Evolutionary conservation across 2,888 invertebrate species (phyloP).

Genomic region (Dorcus hopei): DNA sequence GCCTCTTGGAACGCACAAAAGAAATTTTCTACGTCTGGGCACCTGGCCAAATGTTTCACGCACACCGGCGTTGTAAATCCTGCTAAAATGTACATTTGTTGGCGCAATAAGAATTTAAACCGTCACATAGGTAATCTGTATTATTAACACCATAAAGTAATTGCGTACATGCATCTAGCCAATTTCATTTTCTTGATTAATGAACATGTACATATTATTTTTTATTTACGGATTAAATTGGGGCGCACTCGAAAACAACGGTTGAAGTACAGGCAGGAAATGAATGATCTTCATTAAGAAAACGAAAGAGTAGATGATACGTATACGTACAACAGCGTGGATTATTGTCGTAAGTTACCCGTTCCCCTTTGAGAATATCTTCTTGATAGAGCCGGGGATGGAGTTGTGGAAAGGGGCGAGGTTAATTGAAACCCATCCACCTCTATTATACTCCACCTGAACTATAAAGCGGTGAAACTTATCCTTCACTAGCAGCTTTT

Average conservation of each 20-base stretch:
- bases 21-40: conserved; percentile 2
- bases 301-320: conserved; percentile 6
- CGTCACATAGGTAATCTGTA: conserved; percentile 18
- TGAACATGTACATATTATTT: neutral
- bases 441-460: conserved; percentile 47
- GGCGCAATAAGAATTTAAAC: conserved; percentile 9
- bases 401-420: conserved; percentile 34
- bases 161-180: conserved; percentile 9
- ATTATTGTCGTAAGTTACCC: conserved; percentile 28
- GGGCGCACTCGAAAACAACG: no score
- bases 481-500: conserved; percentile 24
- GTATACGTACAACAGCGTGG: conserved; percentile 11
- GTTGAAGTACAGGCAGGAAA: neutral
- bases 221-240: neutral
- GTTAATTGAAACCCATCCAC: conserved; percentile 49
- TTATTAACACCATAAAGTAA: conserved; percentile 18
- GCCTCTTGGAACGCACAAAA: conserved; percentile 1
- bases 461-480: conserved; percentile 33
- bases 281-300: conserved; percentile 1
- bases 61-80: conserved; percentile 11
- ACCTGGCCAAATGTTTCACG: conserved; percentile 8
- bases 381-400: conserved; percentile 26
- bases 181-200: conserved; percentile 8
- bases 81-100: conserved; percentile 8
- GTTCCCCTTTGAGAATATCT: conserved; percentile 40